Evolutionary conservation across 2,888 invertebrate species (phyloP), one percentile per base, ranked within the genome.

Genomic region (Acleris emargana): DNA sequence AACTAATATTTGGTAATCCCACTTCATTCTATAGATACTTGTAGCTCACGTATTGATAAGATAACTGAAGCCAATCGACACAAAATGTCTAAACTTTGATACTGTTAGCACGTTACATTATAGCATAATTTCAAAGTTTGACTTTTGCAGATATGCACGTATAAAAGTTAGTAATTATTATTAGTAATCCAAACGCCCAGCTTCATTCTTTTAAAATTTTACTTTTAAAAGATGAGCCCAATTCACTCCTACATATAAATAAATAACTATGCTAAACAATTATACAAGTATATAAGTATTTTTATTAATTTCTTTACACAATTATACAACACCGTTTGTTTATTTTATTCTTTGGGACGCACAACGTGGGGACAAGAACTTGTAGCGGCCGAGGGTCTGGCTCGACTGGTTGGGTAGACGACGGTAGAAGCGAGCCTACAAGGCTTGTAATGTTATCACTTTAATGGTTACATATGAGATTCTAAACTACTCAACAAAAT

Each of bases 261-360:
- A 92, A 92, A 91, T 91, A 82, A 87, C 87, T 91, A 91, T 82
- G 71, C 87, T 89, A 88, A 88, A 87, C 84, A 86, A 88, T 87
- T 90, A 87, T 89, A 91, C 89, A 91, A 75, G 84, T 89, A 88
- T 86, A 89, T 88, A 89, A 84, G 85, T 88, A 85, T 88, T 87
- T 88, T 86, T 86, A 86, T 86, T 84, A 82, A 82, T 81, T 86
- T 80, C 66, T 89, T 88, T 91, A 86, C 88, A 92, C 88, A 91
- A 90, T 90, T 89, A 89, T 91, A 92, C 91, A 91, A 88, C 87
- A 84, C 82, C 83, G 73, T 84, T 82, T 84, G 82, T 81, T 89
- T 84, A 86, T 86, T 86, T 87, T 90, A 90, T 80, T 91, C 91
- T 92, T 91, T 92, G 91, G 91, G 87, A 86, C 83, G 83, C 85